Evolutionary conservation across 1,140 invertebrate genomes (phyloP).

Genomic region (Ceratina australensis): DNA sequence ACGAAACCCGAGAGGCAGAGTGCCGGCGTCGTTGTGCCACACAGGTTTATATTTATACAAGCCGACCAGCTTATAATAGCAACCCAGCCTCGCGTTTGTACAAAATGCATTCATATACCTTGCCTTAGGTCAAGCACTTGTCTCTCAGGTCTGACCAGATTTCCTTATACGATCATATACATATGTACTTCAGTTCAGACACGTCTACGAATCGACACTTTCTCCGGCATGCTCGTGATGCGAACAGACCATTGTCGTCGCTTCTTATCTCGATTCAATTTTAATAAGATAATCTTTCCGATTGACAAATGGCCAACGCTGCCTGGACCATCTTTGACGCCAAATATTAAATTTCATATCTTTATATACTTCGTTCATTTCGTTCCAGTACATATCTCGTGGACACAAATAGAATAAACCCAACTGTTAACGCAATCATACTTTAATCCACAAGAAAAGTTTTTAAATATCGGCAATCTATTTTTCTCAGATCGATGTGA

Average conservation of each 20-base stretch:
- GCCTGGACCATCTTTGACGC: neutral
- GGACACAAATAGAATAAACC: too few species aligned
- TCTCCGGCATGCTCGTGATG: neutral
- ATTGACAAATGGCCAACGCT: too few species aligned
- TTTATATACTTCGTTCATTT: too few species aligned
- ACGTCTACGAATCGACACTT: conserved; percentile 35
- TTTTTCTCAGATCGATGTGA: too few species aligned
- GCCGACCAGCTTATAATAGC: conserved; percentile 72
- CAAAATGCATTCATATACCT: conserved; percentile 72
- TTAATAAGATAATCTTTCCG: neutral
- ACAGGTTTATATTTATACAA: conserved; percentile 75
- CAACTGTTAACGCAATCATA: too few species aligned
- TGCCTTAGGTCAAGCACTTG: conserved; percentile 67
- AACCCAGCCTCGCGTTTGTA: conserved; percentile 66
- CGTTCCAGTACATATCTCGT: too few species aligned
- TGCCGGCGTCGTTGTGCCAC: conserved; percentile 64
- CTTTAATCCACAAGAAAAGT: too few species aligned
- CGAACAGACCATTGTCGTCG: conserved; percentile 14
- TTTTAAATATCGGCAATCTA: too few species aligned
- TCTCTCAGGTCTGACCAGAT: conserved; percentile 38
- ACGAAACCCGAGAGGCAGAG: conserved; percentile 73
- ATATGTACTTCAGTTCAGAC: neutral
- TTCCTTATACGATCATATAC: conserved; percentile 50
- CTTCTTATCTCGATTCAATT: neutral
- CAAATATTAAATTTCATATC: too few species aligned